Evolutionary conservation across 2,888 invertebrate genomes (phyloP), one percentile per base, ranked within the genome.

Genomic region (Pachydiplax longipennis): DNA sequence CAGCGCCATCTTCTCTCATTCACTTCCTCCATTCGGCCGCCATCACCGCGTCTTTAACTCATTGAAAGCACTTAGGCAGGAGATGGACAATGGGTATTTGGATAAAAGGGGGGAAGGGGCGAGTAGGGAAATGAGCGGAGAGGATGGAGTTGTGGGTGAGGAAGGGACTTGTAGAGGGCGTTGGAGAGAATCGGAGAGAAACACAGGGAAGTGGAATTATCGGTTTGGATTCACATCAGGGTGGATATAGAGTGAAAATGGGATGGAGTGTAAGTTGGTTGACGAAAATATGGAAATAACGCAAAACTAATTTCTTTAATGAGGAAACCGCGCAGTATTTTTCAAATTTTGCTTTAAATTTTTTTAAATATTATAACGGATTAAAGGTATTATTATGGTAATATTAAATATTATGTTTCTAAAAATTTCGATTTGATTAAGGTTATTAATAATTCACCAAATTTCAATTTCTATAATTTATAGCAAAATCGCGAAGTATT

Each of bases 11-110:
- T 73, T 73, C 73, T 31, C 73, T 65, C 65, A 65, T 65, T 65
- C 65, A 65, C 65, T 65, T 65, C 73, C 73, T 73, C 73, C 73
- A 73, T 73, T 73, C 25, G 73, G 31, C 31, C 31, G 65, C 65
- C 65, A 61, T 61, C 61, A 61, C 22, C 61, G 61, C 61, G 73
- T 73, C 73, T 73, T 73, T 73, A 73, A 13, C 73, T 73, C 73
- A 73, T 73, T 73, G 73, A 73, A 73, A 73, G 73, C 73, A 73
- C 73, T 73, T 73, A 73, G 65, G 22, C 65, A 65, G 25, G 73
- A 73, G 73, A 73, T 73, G 73, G 73, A 73, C 73, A 73, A 73
- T 73, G 73, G 73, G 73, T 73, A 73, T 73, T 73, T 73, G 73
- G 73, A 73, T 73, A 31, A 73, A 73, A 13, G 12, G 31, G 73